Percentiles rank a stretch among this genome's conserved stretches.
Evolutionary conservation across 2,113 vertebrate species (phyloP).

Genomic region (Rafetus swinhoei): DNA sequence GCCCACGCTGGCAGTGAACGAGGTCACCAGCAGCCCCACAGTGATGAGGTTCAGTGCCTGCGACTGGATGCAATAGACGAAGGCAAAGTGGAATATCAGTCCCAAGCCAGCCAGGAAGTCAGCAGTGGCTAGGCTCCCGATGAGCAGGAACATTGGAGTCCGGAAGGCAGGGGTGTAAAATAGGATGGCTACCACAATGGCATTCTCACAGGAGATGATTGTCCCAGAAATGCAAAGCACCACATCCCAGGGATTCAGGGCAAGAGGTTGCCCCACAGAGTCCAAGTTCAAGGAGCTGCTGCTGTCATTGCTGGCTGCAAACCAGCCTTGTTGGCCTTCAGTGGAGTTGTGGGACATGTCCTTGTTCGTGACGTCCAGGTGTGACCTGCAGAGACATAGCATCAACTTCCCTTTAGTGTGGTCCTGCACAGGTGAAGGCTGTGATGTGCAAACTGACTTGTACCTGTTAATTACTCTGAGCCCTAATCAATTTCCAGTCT

Average conservation of each 20-base stretch:
- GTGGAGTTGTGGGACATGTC: conserved; percentile 36
- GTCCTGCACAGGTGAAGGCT: background rate
- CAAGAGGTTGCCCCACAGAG: conserved; percentile 61
- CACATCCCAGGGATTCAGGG: conserved; percentile 88
- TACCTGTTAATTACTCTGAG: background rate
- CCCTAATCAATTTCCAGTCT: background rate
- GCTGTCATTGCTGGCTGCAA: conserved; percentile 38
- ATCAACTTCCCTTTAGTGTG: background rate
- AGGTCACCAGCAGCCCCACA: conserved; percentile 88
- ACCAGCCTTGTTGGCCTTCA: conserved; percentile 52
- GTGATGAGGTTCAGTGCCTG: conserved; percentile 84
- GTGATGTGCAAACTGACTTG: background rate
- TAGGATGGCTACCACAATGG: conserved; percentile 90
- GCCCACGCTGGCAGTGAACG: conserved; percentile 91
- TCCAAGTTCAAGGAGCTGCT: conserved; percentile 72
- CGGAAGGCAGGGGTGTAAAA: conserved; percentile 86
- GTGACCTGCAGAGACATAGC: background rate
- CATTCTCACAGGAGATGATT: conserved; percentile 91
- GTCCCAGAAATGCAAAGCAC: conserved; percentile 91
- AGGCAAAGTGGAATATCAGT: conserved; percentile 89
- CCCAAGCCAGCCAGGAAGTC: conserved; percentile 92
- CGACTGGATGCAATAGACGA: conserved; percentile 83
- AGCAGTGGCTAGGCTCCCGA: conserved; percentile 89
- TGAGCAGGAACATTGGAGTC: conserved; percentile 91
- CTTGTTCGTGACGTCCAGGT: conserved; percentile 51